Percentiles rank a stretch among this genome's conserved stretches.
Conservation (phyloP, 2,113 vertebrate species). For the Corythornis vintsioides region DNA sequence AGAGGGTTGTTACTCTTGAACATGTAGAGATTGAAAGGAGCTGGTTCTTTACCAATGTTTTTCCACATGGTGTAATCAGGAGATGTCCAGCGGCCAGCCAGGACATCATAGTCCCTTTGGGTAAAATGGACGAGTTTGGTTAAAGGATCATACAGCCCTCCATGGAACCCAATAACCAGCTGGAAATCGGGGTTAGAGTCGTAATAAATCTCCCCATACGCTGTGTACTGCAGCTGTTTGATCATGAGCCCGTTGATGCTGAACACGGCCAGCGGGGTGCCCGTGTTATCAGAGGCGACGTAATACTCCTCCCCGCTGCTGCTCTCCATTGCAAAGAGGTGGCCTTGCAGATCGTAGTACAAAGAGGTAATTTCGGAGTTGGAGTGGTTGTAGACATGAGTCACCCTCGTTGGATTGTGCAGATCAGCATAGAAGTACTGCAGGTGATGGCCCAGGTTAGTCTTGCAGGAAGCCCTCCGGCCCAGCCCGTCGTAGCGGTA, state of each 20-base stretch:
- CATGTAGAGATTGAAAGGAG: slow-evolving; percentile 97
- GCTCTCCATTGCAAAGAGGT: slow-evolving; percentile 98
- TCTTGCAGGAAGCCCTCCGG: slow-evolving; percentile 93
- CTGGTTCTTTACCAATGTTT: slow-evolving; percentile 91
- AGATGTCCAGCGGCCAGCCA: slow-evolving; percentile 96
- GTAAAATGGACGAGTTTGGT: slow-evolving; percentile 98
- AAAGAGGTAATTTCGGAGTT: slow-evolving; percentile 96
- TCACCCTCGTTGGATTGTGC: slow-evolving; percentile 92
- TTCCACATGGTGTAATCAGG: slow-evolving; percentile 96
- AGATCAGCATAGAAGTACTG: slow-evolving; percentile 98
- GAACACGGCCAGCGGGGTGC: slow-evolving; percentile 95
- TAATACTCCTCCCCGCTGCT: slow-evolving; percentile 98
- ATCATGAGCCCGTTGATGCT: slow-evolving; percentile 99
- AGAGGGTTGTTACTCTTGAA: slow-evolving; percentile 99
- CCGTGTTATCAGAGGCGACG: slow-evolving; percentile 95
- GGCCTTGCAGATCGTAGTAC: slow-evolving; percentile 97
- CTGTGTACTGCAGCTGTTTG: slow-evolving; percentile 97
- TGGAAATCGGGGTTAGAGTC: slow-evolving; percentile 98
- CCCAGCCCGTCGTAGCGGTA: slow-evolving; percentile 95
- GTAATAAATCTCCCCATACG: slow-evolving; percentile 95
- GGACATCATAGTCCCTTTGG: slow-evolving; percentile 95
- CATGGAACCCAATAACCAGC: slow-evolving; percentile 95
- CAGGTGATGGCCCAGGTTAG: slow-evolving; percentile 94
- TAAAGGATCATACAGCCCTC: slow-evolving; percentile 94
- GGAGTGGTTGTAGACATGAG: slow-evolving; percentile 98